These are phyloP conservation scores for Karalla daura DNA, from an alignment of 2,797 vertebrate species.

Conservation along the genomic window DNA sequence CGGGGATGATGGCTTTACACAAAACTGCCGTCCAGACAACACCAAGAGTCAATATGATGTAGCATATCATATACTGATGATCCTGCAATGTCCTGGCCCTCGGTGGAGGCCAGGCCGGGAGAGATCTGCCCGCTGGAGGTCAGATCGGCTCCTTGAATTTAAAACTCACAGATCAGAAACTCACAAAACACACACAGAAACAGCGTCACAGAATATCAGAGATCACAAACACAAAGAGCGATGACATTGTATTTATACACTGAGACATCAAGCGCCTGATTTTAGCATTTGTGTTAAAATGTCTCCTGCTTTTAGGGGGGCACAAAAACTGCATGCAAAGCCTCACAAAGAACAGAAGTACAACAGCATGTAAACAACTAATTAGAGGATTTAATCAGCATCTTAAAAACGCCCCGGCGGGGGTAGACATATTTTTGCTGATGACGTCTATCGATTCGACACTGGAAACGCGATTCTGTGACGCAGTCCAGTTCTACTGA, in stretches of 20 bases:
- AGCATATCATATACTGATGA: conserved; percentile 76
- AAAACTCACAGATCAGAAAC: conserved; percentile 48
- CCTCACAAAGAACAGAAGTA: not conserved
- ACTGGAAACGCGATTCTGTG: conserved; percentile 21
- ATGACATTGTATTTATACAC: not conserved
- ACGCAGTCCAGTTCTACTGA: conserved; percentile 32
- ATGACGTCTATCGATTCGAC: conserved; percentile 27
- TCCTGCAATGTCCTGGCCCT: conserved; percentile 69
- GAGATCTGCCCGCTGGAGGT: conserved; percentile 55
- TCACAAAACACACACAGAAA: conserved; percentile 43
- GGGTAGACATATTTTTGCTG: not conserved
- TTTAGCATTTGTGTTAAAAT: not conserved
- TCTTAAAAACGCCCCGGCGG: not conserved
- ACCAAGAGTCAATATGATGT: conserved; percentile 54
- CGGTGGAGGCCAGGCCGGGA: conserved; percentile 38
- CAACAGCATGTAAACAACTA: not conserved
- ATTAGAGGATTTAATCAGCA: conserved; percentile 17
- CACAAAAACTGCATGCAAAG: not conserved
- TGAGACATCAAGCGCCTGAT: not conserved
- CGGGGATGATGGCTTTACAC: conserved; percentile 14
- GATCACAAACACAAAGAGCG: not conserved
- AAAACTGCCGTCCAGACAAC: conserved; percentile 56
- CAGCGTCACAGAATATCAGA: conserved; percentile 16
- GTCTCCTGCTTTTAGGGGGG: not conserved
- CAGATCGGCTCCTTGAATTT: conserved; percentile 44